Conservation (phyloP, 2,888 invertebrate genomes). For the Pristionchus entomophagus region DNA sequence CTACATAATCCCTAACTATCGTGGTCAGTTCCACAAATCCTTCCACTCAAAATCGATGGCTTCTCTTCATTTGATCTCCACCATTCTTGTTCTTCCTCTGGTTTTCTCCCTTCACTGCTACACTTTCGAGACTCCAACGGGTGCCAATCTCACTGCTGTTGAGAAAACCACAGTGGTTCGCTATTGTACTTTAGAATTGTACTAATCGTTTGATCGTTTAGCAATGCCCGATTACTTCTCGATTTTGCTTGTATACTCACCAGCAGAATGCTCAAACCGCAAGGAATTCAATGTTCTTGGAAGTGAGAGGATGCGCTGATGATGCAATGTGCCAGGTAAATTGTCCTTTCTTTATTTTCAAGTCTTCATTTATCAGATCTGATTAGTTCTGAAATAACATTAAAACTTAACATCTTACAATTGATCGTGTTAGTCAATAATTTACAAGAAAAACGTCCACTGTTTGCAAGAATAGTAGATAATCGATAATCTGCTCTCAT, state of each 20-base stretch:
- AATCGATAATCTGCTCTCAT: no score
- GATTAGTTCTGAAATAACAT: background rate
- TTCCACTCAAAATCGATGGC: no score
- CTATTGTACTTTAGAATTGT: background rate
- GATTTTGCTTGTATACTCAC: background rate
- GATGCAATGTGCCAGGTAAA: background rate
- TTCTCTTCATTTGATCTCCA: no score
- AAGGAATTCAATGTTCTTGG: background rate
- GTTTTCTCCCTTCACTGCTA: background rate
- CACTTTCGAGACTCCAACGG: background rate
- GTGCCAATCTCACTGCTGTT: background rate
- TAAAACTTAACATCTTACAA: no score
- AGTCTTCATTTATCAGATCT: background rate
- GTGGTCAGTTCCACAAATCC: no score
- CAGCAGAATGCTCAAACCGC: background rate
- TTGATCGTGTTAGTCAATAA: no score
- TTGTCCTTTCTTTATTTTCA: background rate
- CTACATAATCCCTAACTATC: background rate
- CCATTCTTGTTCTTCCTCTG: background rate
- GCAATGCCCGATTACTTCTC: background rate
- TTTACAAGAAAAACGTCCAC: no score
- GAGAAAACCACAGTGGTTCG: conserved; percentile 4
- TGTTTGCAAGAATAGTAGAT: no score
- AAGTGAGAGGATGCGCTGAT: conserved; percentile 9
- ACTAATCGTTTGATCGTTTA: background rate